Evolutionary conservation across 2,113 vertebrate species (phyloP), one percentile per base, ranked within the genome.

Genomic region (Columba livia): DNA sequence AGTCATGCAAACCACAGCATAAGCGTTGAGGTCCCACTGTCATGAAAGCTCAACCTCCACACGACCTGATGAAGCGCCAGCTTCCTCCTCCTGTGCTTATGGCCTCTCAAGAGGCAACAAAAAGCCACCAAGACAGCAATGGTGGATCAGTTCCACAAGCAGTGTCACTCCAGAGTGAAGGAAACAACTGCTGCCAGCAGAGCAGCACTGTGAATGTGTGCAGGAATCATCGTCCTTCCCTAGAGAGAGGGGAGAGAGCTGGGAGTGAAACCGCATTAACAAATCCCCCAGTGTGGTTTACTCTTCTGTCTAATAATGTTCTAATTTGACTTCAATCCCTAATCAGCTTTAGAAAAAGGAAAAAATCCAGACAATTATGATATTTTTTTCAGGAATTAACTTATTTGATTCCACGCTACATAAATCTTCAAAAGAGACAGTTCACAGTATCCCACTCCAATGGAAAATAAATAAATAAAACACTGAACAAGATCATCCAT

Each of bases 281-380:
- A 51, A 62, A 80, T 21, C 29, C 36, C 62, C 6, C 51, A 24
- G 4, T 5, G 5, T 11, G 18, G 6, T 74, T 71, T 54, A 64
- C 20, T 61, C 57, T 85, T 84, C 66, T 48, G 79, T 56, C 53
- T 79, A 50, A 8, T 24, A 54, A 64, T 20, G 15, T 44, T 89
- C 81, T 72, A 60, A 69, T 57, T 71, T 79, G 12, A 85, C 79
- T 72, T 94, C 23, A 11, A 95, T 44, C n/a, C 40, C 65, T 89
- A 82, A 88, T 36, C 78, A 79, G 70, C 38, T 84, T 79, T 24
- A 86, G 34, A 57, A 60, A 71, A 79, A 60, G 28, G 51, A 42
- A 62, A 75, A 21, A 32, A 12, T n/a, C 11, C 17, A 69, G 19
- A 77, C 5, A 61, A n/a, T 29, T 50, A 38, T 12, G 67, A 3